These are phyloP conservation scores for Squalus acanthias DNA, from an alignment of 2,797 vertebrate species.

Conservation along the genomic window DNA sequence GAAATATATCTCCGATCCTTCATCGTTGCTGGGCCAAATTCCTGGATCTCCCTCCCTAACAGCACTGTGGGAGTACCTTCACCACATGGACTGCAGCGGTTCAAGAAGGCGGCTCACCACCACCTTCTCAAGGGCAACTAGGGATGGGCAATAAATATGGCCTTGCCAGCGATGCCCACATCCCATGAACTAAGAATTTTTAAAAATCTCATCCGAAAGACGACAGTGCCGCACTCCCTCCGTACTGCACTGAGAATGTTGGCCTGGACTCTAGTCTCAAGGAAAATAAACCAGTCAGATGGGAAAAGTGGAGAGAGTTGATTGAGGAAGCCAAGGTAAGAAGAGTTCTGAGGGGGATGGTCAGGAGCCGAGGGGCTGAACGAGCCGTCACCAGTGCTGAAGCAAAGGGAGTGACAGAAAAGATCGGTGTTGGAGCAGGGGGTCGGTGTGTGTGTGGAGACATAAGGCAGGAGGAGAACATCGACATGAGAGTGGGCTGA, in stretches of 20 bases:
- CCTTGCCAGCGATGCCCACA: no score
- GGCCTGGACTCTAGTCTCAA: neutral
- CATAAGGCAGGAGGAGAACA: neutral
- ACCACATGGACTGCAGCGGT: no score
- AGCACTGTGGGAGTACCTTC: no score
- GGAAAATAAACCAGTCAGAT: neutral
- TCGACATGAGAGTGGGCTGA: neutral
- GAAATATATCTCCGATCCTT: no score
- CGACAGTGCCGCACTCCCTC: neutral
- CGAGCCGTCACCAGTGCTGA: neutral
- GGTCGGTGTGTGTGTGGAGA: neutral
- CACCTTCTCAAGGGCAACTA: no score
- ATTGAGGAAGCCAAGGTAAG: neutral
- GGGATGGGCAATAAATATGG: no score
- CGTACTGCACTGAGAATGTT: neutral
- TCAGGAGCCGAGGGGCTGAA: neutral
- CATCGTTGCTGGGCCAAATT: no score
- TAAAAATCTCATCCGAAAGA: neutral
- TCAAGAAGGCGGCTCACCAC: no score
- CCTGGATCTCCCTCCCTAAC: no score
- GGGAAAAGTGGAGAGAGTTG: neutral
- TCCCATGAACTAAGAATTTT: no score
- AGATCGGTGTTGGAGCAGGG: neutral
- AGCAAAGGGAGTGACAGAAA: neutral
- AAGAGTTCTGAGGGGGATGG: neutral